A percentile compares a stretch with the other conserved stretches of the same genome.
Evolutionary conservation across 1,140 invertebrate species (phyloP).

Genomic region (Cydia splendana): DNA sequence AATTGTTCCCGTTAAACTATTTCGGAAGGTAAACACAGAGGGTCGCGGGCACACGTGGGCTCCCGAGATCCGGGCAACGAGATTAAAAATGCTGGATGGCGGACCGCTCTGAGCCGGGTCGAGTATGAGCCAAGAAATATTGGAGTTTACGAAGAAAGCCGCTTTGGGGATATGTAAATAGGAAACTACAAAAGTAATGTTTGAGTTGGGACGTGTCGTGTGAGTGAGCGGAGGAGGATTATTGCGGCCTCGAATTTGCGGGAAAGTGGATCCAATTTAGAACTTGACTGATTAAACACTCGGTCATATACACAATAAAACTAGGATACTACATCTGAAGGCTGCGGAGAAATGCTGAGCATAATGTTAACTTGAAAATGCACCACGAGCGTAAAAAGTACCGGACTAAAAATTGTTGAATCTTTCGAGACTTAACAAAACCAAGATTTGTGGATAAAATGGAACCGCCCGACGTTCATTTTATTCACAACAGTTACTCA

Average conservation of each 20-base stretch:
- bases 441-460: constrained; percentile 16
- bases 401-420: constrained; percentile 3
- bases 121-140: constrained; percentile 72
- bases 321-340: not conserved
- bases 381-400: constrained; percentile 25
- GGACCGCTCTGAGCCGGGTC: constrained; percentile 64
- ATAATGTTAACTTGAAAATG: constrained; percentile 20
- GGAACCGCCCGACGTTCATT: constrained; percentile 14
- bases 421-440: constrained; percentile 3
- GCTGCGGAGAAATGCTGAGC: constrained; percentile 8
- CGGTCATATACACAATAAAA: constrained; percentile 16
- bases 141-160: constrained; percentile 71
- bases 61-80: constrained; percentile 66
- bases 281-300: constrained; percentile 38
- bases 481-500: constrained; percentile 18
- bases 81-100: constrained; percentile 76
- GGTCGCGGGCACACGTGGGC: constrained; percentile 60
- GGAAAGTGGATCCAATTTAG: constrained; percentile 53
- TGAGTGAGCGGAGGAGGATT: constrained; percentile 61
- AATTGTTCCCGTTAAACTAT: constrained; percentile 78
- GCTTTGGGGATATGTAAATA: constrained; percentile 75
- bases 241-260: constrained; percentile 53
- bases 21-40: constrained; percentile 76
- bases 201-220: constrained; percentile 62
- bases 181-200: constrained; percentile 69